Base-by-base conservation (phyloP, 2,888 invertebrate genomes). In the Asteroscopus sphinx region DNA sequence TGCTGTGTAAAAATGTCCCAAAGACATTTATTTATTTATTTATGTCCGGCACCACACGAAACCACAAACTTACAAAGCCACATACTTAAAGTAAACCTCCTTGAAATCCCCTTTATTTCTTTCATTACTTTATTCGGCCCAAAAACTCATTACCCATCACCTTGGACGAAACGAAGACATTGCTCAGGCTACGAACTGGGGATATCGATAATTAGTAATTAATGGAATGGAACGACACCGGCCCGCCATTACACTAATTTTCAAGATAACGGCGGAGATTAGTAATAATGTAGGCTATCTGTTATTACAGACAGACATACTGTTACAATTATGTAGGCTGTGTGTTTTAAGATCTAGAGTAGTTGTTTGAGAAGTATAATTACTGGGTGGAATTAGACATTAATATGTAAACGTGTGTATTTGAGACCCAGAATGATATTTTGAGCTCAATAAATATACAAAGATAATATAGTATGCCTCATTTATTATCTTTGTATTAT, bases 201-300 rank as follows among this genome's bases (percentile, higher is more conserved):
- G 55, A 63, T 63, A 57, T 61, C 54, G 66, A 67, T 67, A 71
- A 71, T 73, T 73, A 68, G 57, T 66, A 71, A 74, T 73, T 71
- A 71, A 71, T 68, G 73, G 51, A 62, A 66, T 71, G 68, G 54
- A 60, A 66, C 63, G 68, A 64, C 61, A 54, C 36, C 54, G 48
- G 26, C 16, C 46, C 15, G 32, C 66, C 68, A 71, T 74, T 66
- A 71, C 55, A 66, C 48, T 54, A 68, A 74, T 74, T 74, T 63
- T 60, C 55, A 52, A 64, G 64, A 71, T 74, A 64, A 71, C 59
- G 64, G 58, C 13, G 15, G 17, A 60, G 42, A 60, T 71, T 68
- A 58, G 54, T 28, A 51, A 35, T 73, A 55, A 68, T 56, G 53
- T 52, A 37, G 17, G 33, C 17, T 47, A 40, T 60, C 48, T 54